phyloP scores from a whole-genome alignment of 2,888 invertebrate species.

The Cheilosia vernalis region DNA sequence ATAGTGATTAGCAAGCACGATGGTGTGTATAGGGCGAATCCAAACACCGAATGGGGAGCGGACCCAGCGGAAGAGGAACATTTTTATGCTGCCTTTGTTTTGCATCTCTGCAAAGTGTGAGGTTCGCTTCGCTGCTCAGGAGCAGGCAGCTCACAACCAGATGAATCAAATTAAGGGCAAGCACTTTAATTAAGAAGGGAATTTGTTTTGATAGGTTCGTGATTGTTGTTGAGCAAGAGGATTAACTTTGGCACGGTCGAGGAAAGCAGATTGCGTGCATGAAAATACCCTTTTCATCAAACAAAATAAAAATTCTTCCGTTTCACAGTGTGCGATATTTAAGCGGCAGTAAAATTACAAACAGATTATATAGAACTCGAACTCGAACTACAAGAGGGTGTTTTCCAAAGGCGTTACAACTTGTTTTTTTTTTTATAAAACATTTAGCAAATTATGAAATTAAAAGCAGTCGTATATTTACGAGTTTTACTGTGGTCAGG shows the following conservation, averaged over 20 bases:
- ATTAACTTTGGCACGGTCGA: conserved; percentile 28
- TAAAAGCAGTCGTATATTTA: too few species aligned
- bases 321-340: too few species aligned
- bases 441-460: too few species aligned
- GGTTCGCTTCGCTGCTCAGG: conserved; percentile 21
- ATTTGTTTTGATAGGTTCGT: conserved; percentile 69
- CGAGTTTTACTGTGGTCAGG: too few species aligned
- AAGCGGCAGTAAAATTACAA: too few species aligned
- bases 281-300: not conserved
- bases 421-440: too few species aligned
- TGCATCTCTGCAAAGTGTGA: conserved; percentile 46
- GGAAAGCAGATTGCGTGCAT: not conserved
- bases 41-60: conserved; percentile 3
- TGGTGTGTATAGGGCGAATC: not conserved
- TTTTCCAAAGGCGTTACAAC: too few species aligned
- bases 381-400: too few species aligned
- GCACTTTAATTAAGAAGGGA: conserved; percentile 71
- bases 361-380: too few species aligned
- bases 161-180: conserved; percentile 72
- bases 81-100: conserved; percentile 16
- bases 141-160: conserved; percentile 46
- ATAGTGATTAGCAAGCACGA: conserved; percentile 27
- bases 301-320: too few species aligned
- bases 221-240: conserved; percentile 54
- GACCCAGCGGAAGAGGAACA: conserved; percentile 47